Evolutionary conservation across 1,140 invertebrate species (phyloP).

Genomic region (Drosophila mojavensis): DNA sequence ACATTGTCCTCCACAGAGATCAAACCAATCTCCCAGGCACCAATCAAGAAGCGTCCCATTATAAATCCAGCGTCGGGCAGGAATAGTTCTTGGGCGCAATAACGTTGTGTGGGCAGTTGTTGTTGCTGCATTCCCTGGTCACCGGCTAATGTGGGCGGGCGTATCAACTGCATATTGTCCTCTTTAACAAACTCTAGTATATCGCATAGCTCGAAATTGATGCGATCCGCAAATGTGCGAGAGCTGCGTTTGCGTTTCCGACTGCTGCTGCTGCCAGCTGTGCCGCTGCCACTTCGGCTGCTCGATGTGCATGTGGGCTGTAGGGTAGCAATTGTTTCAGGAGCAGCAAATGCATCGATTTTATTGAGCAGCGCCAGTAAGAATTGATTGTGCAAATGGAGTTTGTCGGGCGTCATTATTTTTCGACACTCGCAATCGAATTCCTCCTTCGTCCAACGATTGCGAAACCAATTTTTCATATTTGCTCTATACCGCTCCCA

Average conservation of each 20-base stretch:
- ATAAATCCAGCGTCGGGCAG: slow-evolving; percentile 91
- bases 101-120: slow-evolving; percentile 82
- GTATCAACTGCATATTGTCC: slow-evolving; percentile 75
- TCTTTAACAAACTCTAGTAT: slow-evolving; percentile 85
- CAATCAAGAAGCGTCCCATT: slow-evolving; percentile 90
- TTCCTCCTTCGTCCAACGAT: slow-evolving; percentile 91
- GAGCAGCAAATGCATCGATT: slow-evolving; percentile 87
- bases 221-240: slow-evolving; percentile 86
- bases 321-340: slow-evolving; percentile 67
- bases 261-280: slow-evolving; percentile 81
- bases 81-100: slow-evolving; percentile 88
- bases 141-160: slow-evolving; percentile 46
- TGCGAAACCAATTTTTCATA: slow-evolving; percentile 90
- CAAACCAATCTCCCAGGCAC: slow-evolving; percentile 92
- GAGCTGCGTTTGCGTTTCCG: slow-evolving; percentile 86
- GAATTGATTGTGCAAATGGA: slow-evolving; percentile 93
- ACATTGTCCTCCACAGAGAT: slow-evolving; percentile 91
- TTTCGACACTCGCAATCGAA: slow-evolving; percentile 91
- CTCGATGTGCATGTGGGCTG: slow-evolving; percentile 56
- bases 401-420: slow-evolving; percentile 88
- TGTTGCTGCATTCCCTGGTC: slow-evolving; percentile 61
- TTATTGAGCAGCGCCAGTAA: slow-evolving; percentile 91
- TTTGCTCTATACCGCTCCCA: slow-evolving; percentile 88
- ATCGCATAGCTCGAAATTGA: slow-evolving; percentile 87
- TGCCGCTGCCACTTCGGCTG: slow-evolving; percentile 76